Evolutionary conservation across 2,888 invertebrate species (phyloP).

Genomic region (Endomychus coccineus): DNA sequence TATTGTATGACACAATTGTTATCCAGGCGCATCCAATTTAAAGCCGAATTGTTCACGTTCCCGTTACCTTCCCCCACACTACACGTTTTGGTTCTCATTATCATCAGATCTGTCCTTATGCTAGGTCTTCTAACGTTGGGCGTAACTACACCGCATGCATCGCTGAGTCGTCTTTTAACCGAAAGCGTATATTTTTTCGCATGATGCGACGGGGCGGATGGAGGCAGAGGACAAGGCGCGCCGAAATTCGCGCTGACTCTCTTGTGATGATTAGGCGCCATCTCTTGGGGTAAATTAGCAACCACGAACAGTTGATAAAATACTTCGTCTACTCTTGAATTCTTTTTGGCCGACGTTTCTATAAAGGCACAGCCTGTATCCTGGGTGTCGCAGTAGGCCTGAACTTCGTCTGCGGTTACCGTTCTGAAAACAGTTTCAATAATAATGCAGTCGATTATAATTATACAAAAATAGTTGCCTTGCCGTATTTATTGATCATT

Average conservation of each 20-base stretch:
- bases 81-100: constrained; percentile 77
- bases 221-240: constrained; percentile 66
- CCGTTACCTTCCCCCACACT: constrained; percentile 62
- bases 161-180: constrained; percentile 73
- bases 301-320: constrained; percentile 78
- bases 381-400: constrained; percentile 68
- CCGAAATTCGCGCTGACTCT: constrained; percentile 69
- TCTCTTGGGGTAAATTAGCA: constrained; percentile 77
- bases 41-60: constrained; percentile 46
- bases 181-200: constrained; percentile 71
- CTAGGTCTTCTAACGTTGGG: constrained; percentile 81
- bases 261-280: constrained; percentile 83
- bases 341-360: constrained; percentile 77
- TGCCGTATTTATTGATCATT: too few species aligned
- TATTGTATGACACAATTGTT: constrained; percentile 34
- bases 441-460: too few species aligned
- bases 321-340: constrained; percentile 72
- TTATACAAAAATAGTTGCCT: not conserved
- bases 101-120: constrained; percentile 81
- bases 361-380: constrained; percentile 72
- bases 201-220: constrained; percentile 56
- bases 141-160: constrained; percentile 84
- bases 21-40: constrained; percentile 33
- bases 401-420: constrained; percentile 69
- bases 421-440: constrained; percentile 52